Evolutionary conservation across 1,140 invertebrate species (phyloP), one percentile per base, ranked within the genome.

Genomic region (Amyelois transitella): DNA sequence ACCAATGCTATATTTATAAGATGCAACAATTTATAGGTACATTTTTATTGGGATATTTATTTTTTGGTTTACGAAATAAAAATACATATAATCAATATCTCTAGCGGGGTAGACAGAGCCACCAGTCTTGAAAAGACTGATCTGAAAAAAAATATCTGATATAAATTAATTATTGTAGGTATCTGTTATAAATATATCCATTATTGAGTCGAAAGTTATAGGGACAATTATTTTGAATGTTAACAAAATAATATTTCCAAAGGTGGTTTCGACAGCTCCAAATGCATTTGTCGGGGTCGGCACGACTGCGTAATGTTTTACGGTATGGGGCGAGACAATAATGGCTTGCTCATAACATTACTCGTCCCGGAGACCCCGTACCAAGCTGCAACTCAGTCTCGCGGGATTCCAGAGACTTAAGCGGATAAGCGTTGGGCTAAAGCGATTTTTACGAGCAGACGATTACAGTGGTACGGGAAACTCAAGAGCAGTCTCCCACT

Each of bases 261-360:
- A 5, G 14, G 53, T 45, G 73, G 77, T 77, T 74, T 66, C 69
- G 60, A 66, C 83, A 81, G 72, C 81, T 86, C 76, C 60, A 54
- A 66, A 64, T 76, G 60, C 64, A 73, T 79, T 67, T 64, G 52
- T 62, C 64, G 59, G 66, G 70, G 69, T 72, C 72, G 75, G 72
- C 66, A 76, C 72, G 72, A 78, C 76, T 86, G 74, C 80, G 81
- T 86, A 86, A 86, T 86, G 81, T 83, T 88, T 86, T 88, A 88
- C 82, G 81, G 84, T 86, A 88, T 86, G 78, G 82, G 82, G 74
- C 77, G 82, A 88, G 84, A 88, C 84, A 86, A 88, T 88, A 88
- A 88, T 88, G 85, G 82, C 78, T 86, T 83, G 82, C 85, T 88
- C 85, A 86, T 88, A 88, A 88, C 85, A 88, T 88, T 81, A 88